phyloP scores from a whole-genome alignment of 2,113 vertebrate genomes.

The Melanerpes aurifrons region DNA sequence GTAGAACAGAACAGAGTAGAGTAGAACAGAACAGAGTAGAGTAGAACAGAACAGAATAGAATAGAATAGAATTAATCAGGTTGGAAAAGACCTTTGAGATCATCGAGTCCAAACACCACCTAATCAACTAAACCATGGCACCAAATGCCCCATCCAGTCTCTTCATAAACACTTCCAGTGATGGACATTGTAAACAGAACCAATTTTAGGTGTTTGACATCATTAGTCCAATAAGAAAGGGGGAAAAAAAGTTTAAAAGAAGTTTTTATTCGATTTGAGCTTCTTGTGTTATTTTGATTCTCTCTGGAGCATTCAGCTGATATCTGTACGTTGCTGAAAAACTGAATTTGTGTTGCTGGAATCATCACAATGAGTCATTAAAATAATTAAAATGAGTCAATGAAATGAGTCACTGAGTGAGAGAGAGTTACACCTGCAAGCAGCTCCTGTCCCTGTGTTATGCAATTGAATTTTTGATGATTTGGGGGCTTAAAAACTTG shows the following conservation, averaged over 20 bases:
- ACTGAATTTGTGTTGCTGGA: slow-evolving; percentile 39
- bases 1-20: no score
- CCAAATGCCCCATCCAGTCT: no score
- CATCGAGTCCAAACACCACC: no score
- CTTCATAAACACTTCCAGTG: no score
- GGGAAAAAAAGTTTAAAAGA: not conserved
- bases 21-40: no score
- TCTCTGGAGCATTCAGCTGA: not conserved
- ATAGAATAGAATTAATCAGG: no score
- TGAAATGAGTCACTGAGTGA: slow-evolving; percentile 52
- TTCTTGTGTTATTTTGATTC: slow-evolving; percentile 10
- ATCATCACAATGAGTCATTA: slow-evolving; percentile 64
- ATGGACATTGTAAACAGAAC: not conserved
- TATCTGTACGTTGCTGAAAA: slow-evolving; percentile 38
- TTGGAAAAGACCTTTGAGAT: no score
- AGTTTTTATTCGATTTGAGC: not conserved
- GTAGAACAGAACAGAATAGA: no score
- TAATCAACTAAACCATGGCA: no score
- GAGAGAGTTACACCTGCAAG: not conserved
- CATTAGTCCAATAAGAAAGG: not conserved
- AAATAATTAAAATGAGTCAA: slow-evolving; percentile 66
- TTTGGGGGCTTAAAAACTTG: not conserved
- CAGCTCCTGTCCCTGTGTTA: not conserved
- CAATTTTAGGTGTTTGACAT: not conserved
- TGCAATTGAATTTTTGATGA: slow-evolving; percentile 14